Percentiles rank a stretch among this genome's conserved stretches.
Conservation (phyloP, 1,140 invertebrate genomes). For the Leptopilina boulardi region DNA sequence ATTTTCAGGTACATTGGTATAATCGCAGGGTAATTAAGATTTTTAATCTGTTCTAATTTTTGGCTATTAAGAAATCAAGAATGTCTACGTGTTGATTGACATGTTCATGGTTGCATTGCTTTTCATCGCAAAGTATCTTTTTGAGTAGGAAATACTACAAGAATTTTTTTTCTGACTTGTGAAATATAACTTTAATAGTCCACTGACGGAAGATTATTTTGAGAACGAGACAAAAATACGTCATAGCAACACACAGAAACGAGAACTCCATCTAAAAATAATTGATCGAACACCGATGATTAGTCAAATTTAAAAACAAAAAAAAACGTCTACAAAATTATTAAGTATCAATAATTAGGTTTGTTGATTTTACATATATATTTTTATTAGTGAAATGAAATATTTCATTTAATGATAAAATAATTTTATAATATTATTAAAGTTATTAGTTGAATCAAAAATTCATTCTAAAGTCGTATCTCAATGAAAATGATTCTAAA, state of each 20-base stretch:
- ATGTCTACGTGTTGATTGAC: not conserved
- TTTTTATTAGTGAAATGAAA: no score
- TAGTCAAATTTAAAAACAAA: not conserved
- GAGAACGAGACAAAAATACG: constrained; percentile 32
- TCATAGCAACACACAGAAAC: constrained; percentile 7
- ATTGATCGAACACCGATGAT: constrained; percentile 4
- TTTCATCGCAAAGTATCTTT: not conserved
- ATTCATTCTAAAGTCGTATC: no score
- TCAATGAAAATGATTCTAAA: no score
- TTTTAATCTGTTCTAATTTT: not conserved
- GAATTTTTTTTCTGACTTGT: not conserved
- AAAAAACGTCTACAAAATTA: not conserved
- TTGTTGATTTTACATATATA: no score
- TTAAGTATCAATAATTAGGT: not conserved
- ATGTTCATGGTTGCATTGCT: not conserved
- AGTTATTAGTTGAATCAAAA: no score
- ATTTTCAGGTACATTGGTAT: not conserved
- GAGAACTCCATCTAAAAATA: constrained; percentile 7
- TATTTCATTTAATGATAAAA: no score
- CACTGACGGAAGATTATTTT: constrained; percentile 31
- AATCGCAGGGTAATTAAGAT: not conserved
- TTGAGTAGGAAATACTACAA: not conserved
- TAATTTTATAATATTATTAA: no score
- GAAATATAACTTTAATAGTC: not conserved
- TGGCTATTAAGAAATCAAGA: not conserved